Evolutionary conservation across 2,113 vertebrate genomes (phyloP), one percentile per base, ranked within the genome.

Genomic region (Corythornis cristatus): DNA sequence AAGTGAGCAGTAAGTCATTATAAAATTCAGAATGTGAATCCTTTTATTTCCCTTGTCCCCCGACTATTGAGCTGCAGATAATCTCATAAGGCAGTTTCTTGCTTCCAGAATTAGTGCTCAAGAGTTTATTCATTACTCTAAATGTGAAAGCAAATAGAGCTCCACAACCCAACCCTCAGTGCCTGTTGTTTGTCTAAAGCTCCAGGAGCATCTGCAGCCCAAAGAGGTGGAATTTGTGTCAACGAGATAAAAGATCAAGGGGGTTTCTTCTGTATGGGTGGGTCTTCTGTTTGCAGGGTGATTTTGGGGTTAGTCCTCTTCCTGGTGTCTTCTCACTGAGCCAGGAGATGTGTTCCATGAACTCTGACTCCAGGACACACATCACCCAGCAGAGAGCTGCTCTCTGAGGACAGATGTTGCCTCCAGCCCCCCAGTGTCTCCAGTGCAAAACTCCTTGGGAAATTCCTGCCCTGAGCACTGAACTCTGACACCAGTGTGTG

Each of bases 1-100:
- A 97, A 96, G 86, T 83, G 89, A 96, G 89, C 91, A 86, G 87
- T 94, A 96, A 96, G 94, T 97, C 91, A 95, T 97, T 96, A 96
- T 93, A 90, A 96, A 97, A 96, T 65, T 58, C 3, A 11, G 93
- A 96, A 95, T 96, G 78, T 79, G 95, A 92, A 94, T 90, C 78
- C 83, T 95, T 96, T 97, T 95, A 93, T 96, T 96, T 94, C 83
- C 75, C 85, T 80, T 29, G 50, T 86, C 93, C 88, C 92, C 68
- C 92, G 91, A 93, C 89, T 95, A 46, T 65, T 85, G 91, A 90
- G 91, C 89, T 86, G 89, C 92, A 92, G 91, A 90, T 92, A 93
- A 93, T 96, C 92, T 96, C 95, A 74, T 74, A 95, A 95, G 93
- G 67, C 72, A 85, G 51, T 23, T 67, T 94, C 60, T 33, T 67